A percentile compares a stretch with the other conserved stretches of the same genome.
Evolutionary conservation across 2,797 vertebrate species (phyloP).

Genomic region (Crocidura indochinensis): DNA sequence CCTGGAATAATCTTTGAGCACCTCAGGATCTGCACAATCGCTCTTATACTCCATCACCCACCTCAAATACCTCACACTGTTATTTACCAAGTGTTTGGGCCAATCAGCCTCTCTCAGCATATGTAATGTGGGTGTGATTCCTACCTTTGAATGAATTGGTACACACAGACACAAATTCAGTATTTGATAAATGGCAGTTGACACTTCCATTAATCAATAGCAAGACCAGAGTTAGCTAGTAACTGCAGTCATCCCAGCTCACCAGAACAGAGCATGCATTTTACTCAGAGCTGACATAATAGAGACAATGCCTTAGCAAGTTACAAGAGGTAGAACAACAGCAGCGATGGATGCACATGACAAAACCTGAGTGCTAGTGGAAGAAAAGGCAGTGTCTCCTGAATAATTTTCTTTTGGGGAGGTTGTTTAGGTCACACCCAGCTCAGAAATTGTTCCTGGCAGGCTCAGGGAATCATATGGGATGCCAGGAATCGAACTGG

Average conservation of each 20-base stretch:
- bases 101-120: background rate
- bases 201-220: background rate
- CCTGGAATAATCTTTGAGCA: no score
- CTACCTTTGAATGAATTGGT: background rate
- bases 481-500: no score
- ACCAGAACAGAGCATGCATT: background rate
- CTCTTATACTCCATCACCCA: no score
- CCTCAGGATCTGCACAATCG: no score
- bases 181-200: background rate
- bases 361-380: background rate
- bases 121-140: background rate
- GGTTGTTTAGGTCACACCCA: no score
- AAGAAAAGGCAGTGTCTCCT: background rate
- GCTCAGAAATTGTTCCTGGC: no score
- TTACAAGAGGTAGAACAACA: background rate
- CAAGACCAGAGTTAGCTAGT: background rate
- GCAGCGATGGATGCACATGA: rapidly evolving
- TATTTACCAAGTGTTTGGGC: background rate
- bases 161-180: background rate
- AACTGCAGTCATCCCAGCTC: background rate
- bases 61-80: background rate
- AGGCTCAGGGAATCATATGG: no score
- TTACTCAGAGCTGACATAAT: background rate
- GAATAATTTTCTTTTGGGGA: background rate
- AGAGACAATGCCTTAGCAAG: background rate